A percentile compares a stretch with the other conserved stretches of the same genome.
Conservation (phyloP, 1,140 invertebrate species). For the Augochlora pura region DNA sequence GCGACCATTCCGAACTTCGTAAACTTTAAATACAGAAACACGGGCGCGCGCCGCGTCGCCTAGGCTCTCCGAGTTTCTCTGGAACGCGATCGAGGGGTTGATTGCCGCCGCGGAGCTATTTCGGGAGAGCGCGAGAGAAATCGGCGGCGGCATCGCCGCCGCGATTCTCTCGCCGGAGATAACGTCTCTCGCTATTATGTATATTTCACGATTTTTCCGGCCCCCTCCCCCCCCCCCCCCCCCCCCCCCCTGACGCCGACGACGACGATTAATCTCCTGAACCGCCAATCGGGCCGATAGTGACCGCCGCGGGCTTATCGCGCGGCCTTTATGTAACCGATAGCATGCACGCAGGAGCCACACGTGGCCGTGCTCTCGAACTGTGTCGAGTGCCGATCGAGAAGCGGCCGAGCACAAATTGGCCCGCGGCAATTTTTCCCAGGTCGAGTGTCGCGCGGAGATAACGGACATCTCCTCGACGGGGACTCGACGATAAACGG, state of each 20-base stretch:
- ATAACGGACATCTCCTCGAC: neutral
- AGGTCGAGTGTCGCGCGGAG: neutral
- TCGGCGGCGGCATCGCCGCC: too few relatives aligned
- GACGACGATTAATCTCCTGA: neutral
- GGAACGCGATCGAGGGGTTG: too few relatives aligned
- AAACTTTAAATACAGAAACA: too few relatives aligned
- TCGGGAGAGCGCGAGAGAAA: too few relatives aligned
- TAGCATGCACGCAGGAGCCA: neutral
- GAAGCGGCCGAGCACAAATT: conserved; percentile 15
- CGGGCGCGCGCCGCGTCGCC: too few relatives aligned
- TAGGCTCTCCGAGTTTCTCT: too few relatives aligned
- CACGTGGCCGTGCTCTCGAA: conserved; percentile 16
- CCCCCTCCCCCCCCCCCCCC: too few relatives aligned
- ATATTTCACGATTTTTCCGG: neutral
- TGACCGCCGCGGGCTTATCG: neutral
- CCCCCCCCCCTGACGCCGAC: neutral
- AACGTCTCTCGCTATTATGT: neutral
- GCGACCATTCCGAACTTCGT: too few relatives aligned
- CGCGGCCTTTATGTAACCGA: conserved; percentile 16
- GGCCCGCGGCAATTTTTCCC: neutral
- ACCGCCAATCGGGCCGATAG: neutral
- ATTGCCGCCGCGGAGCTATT: too few relatives aligned
- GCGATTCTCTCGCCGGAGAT: neutral
- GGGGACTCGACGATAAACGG: neutral
- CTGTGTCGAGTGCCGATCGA: conserved; percentile 33